These are phyloP conservation scores for Bombyx huttoni DNA, from an alignment of 2,888 invertebrate species.

Conservation along the genomic window DNA sequence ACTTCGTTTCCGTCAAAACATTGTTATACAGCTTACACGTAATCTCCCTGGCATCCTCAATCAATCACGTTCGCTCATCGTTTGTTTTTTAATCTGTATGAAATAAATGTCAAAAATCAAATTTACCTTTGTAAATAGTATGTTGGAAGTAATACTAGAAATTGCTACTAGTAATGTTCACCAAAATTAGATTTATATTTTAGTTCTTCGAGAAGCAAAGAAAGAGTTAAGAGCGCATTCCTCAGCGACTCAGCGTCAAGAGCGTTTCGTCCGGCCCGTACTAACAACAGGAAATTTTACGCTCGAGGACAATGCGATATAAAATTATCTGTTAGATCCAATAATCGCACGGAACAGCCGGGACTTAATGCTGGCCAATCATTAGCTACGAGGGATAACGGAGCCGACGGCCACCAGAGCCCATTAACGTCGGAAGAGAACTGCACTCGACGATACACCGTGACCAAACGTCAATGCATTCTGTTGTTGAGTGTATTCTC, in stretches of 20 bases:
- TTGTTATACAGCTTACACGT: no score
- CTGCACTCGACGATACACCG: constrained; percentile 45
- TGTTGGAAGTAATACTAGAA: no score
- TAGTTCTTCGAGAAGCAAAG: no score
- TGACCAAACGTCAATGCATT: constrained; percentile 71
- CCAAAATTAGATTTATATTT: no score
- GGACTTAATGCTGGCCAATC: constrained; percentile 71
- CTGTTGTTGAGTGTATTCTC: constrained; percentile 26
- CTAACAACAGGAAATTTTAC: constrained; percentile 71
- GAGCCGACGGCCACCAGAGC: constrained; percentile 55
- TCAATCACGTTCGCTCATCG: no score
- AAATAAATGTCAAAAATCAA: no score
- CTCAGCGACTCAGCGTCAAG: neutral
- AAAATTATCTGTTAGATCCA: constrained; percentile 73
- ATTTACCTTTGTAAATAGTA: no score
- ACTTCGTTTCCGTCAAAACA: no score
- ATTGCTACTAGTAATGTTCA: no score
- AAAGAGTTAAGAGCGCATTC: no score
- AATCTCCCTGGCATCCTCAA: no score
- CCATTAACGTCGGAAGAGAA: constrained; percentile 42
- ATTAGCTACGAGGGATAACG: constrained; percentile 72
- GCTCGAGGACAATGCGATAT: constrained; percentile 72
- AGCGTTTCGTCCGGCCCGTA: constrained; percentile 45
- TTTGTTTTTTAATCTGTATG: no score
- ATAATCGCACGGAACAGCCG: constrained; percentile 69